These are phyloP conservation scores for Daubentonia madagascariensis DNA, from an alignment of 2,113 vertebrate species.

Conservation along the genomic window DNA sequence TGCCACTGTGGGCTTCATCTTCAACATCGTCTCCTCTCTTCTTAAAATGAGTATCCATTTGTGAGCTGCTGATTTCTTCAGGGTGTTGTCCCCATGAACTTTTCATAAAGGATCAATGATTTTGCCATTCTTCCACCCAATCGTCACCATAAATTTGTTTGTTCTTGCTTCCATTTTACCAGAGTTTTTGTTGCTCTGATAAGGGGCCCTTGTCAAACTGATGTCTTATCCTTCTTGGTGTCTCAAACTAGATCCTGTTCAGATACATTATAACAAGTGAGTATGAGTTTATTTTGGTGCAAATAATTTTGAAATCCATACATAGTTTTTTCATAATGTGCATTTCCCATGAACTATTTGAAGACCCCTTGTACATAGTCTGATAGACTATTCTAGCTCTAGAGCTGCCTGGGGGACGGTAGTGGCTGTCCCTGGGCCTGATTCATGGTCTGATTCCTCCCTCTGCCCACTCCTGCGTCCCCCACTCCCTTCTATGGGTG, in stretches of 20 bases:
- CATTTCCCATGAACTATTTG: neutral
- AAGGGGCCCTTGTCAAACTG: neutral
- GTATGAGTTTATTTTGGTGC: neutral
- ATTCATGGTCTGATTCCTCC: too few species aligned
- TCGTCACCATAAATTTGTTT: neutral
- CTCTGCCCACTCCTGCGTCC: neutral
- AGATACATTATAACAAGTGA: neutral
- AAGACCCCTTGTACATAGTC: neutral
- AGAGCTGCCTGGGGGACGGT: neutral
- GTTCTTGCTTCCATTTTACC: neutral
- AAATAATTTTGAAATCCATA: neutral
- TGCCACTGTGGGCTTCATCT: neutral
- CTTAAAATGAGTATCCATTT: neutral
- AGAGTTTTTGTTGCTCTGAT: neutral
- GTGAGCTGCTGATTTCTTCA: neutral
- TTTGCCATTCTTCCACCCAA: neutral
- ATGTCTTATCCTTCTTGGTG: neutral
- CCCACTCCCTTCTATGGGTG: rapidly evolving
- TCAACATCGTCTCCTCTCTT: neutral
- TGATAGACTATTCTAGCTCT: neutral
- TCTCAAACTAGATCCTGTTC: neutral
- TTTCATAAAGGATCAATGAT: neutral
- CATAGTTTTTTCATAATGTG: neutral
- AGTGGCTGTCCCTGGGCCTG: neutral
- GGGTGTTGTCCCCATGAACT: neutral